Evolutionary conservation across 2,113 vertebrate genomes (phyloP), one percentile per base, ranked within the genome.

Genomic region (Apodemus sylvaticus): DNA sequence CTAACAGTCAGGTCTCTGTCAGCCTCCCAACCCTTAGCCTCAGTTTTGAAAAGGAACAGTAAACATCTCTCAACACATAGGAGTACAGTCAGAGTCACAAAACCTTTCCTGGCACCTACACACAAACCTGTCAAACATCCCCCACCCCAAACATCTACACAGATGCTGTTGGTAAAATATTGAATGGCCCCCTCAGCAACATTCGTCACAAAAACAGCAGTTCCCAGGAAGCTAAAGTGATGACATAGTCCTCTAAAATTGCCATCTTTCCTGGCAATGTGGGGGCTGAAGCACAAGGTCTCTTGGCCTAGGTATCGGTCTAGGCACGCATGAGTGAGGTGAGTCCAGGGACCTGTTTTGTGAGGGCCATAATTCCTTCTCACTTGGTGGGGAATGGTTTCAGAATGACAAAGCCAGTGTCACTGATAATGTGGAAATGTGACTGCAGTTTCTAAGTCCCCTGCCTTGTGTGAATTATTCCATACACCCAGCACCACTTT

Each of bases 1-100:
- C 51, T 85, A 83, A 73, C 94, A 97, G 93, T 96, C 87, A 93
- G 97, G 83, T 93, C 93, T 89, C 62, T 68, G 45, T 64, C 73
- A 19, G 62, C 73, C 24, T 81, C 45, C 89, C 42, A 60, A 42
- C n/a, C 22, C 91, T 81, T 31, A 10, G 7, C 17, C 88, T 81
- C n/a, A 13, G 7, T 10, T 73, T 85, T 77, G 89, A 89, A 79
- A 89, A 34, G 66, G 55, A 79, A 13, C 83, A 64, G 68, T 14
- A 26, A 86, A 13, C 13, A 45, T 64, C 82, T 94, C 53, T 53
- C 68, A 20, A n/a, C 79, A 19, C 58, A 16, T 24, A 86, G 89
- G 77, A 76, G 31, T 58, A 82, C 90, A 91, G 70, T 87, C 71
- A n/a, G 24, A 36, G 76, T 55, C 96, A 90, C 95, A 71, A n/a